Evolutionary conservation across 1,140 invertebrate genomes (phyloP).

Genomic region (Drosophila pectinifera): DNA sequence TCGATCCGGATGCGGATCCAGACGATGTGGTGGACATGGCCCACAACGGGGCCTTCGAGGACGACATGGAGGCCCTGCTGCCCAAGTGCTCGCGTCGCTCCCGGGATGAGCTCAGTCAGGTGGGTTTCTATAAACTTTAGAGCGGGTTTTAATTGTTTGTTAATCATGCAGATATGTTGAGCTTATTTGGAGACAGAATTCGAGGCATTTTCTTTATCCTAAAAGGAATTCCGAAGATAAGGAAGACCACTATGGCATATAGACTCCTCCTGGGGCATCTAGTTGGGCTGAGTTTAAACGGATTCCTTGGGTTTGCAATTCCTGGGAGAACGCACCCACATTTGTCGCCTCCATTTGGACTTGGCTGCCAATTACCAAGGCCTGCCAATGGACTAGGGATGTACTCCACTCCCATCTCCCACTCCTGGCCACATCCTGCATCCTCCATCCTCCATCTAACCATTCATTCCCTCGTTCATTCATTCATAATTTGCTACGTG

Average conservation of each 20-base stretch:
- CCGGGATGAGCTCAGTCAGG: conserved; percentile 84
- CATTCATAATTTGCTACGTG: conserved; percentile 83
- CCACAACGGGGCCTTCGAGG: conserved; percentile 71
- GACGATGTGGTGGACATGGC: conserved; percentile 62
- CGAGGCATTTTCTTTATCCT: no score
- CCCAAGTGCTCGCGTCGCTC: conserved; percentile 78
- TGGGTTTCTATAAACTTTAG: conserved; percentile 31
- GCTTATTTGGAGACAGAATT: no score
- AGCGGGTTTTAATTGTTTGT: no score
- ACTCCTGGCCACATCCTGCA: no score
- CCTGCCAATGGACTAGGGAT: conserved; percentile 64
- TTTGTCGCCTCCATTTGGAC: conserved; percentile 29
- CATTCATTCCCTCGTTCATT: conserved; percentile 37
- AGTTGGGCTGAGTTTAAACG: conserved; percentile 8
- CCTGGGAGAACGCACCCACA: conserved; percentile 16
- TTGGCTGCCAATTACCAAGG: conserved; percentile 61
- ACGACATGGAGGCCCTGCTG: conserved; percentile 81
- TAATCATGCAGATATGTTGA: no score
- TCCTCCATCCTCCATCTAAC: no score
- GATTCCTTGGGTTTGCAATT: conserved; percentile 7
- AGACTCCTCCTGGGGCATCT: conserved; percentile 9
- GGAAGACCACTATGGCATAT: neutral
- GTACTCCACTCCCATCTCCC: no score
- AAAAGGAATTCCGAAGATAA: neutral
- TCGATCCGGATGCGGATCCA: conserved; percentile 58